Evolutionary conservation across 2,113 vertebrate species (phyloP).

Genomic region (Tenrec ecaudatus): DNA sequence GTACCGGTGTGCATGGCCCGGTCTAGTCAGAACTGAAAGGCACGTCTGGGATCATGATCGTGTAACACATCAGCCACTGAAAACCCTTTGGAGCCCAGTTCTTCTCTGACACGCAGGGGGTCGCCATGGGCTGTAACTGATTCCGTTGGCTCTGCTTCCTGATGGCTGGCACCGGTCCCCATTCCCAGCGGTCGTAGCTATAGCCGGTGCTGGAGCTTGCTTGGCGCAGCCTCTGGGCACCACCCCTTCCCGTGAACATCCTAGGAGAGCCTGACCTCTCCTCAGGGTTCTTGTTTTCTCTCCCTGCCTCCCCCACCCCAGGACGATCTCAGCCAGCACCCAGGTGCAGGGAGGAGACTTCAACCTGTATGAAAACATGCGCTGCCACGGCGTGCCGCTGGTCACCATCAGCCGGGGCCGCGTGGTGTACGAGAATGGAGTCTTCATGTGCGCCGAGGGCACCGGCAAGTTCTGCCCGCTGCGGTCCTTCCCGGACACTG

Average conservation of each 20-base stretch:
- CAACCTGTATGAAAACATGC: conserved; percentile 96
- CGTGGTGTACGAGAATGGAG: conserved; percentile 96
- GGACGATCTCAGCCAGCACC: conserved; percentile 95
- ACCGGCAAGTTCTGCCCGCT: conserved; percentile 96
- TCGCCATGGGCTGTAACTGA: neutral
- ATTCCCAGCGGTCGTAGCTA: neutral
- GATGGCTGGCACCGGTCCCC: neutral
- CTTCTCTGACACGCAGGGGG: neutral
- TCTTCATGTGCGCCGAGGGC: conserved; percentile 97
- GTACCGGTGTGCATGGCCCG: too few species aligned
- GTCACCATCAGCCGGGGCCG: conserved; percentile 97
- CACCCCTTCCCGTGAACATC: neutral
- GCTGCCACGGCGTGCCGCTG: conserved; percentile 95
- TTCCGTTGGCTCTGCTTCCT: neutral
- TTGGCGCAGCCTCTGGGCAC: too few species aligned
- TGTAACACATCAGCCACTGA: neutral
- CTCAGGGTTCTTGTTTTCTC: conserved; percentile 7
- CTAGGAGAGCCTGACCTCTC: neutral
- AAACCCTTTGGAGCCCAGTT: neutral
- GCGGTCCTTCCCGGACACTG: conserved; percentile 95
- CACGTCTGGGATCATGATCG: neutral
- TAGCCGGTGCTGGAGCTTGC: neutral
- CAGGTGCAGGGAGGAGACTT: conserved; percentile 96
- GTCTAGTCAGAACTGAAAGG: too few species aligned
- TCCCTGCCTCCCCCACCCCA: conserved; percentile 63